Evolutionary conservation across 2,888 invertebrate genomes (phyloP).

Genomic region (Isoperla grammatica): DNA sequence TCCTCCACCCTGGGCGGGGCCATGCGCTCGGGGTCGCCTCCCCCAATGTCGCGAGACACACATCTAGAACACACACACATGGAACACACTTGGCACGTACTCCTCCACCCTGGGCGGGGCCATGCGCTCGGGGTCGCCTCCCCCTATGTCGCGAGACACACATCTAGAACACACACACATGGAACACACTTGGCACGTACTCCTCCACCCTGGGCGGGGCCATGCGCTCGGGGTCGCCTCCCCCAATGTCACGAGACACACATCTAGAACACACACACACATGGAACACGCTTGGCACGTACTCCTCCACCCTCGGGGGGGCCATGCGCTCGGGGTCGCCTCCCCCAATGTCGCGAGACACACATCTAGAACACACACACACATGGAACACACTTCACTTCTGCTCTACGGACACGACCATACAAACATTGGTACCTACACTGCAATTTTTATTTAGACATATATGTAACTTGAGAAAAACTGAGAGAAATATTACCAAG

Average conservation of each 20-base stretch:
- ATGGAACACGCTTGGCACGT: slow-evolving; percentile 58
- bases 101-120: slow-evolving; percentile 69
- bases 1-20: slow-evolving; percentile 69
- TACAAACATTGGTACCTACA: no score
- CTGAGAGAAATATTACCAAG: no score
- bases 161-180: slow-evolving; percentile 33
- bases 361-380: no score
- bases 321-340: slow-evolving; percentile 91
- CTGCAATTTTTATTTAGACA: no score
- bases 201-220: slow-evolving; percentile 69
- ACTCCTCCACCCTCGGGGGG: slow-evolving; percentile 68
- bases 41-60: slow-evolving; percentile 60
- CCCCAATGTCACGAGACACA: slow-evolving; percentile 60
- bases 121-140: slow-evolving; percentile 90
- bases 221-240: slow-evolving; percentile 90
- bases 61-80: slow-evolving; percentile 33
- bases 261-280: no score
- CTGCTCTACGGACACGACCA: slow-evolving; percentile 75
- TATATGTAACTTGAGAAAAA: no score
- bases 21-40: slow-evolving; percentile 90
- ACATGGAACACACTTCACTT: slow-evolving; percentile 58
- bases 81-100: slow-evolving; percentile 61
- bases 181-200: slow-evolving; percentile 61
- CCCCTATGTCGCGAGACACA: slow-evolving; percentile 60
- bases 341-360: slow-evolving; percentile 62